A percentile compares a stretch with the other conserved stretches of the same genome.
phyloP scores from a whole-genome alignment of 2,113 vertebrate genomes.

The Muntiacus reevesi region DNA sequence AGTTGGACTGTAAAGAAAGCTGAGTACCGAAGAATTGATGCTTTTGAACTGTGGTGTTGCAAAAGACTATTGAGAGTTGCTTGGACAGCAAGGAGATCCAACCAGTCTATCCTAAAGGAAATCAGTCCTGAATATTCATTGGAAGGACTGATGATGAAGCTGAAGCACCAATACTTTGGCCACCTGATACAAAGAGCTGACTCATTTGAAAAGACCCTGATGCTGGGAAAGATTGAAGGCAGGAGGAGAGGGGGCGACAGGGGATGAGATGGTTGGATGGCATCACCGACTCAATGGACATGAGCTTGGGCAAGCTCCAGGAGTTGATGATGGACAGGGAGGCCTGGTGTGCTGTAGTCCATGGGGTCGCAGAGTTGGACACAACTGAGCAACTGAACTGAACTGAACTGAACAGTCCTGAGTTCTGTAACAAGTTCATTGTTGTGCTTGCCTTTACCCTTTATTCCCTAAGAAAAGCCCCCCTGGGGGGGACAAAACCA shows the following conservation, averaged over 20 bases:
- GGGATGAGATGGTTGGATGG: not conserved
- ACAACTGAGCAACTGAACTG: not conserved
- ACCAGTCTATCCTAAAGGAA: not conserved
- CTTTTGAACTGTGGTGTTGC: not conserved
- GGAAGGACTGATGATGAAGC: not conserved
- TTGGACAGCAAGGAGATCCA: not conserved
- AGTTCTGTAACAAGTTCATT: not conserved
- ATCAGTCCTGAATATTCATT: not conserved
- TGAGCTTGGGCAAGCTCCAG: not conserved
- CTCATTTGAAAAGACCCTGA: not conserved
- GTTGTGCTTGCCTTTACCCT: not conserved
- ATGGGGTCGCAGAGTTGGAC: not conserved
- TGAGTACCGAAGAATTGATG: fast-evolving
- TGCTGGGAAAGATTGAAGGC: not conserved
- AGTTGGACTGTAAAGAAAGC: not conserved
- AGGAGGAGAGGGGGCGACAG: not conserved
- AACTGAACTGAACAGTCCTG: not conserved
- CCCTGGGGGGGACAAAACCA: not conserved
- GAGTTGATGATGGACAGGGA: not conserved
- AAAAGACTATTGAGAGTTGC: not conserved
- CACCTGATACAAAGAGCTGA: not conserved
- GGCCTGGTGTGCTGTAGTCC: not conserved
- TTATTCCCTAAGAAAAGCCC: not conserved
- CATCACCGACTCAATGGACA: not conserved
- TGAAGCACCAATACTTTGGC: not conserved